Conservation (phyloP, 2,888 invertebrate genomes). For the Sinohyriopsis cumingii region DNA sequence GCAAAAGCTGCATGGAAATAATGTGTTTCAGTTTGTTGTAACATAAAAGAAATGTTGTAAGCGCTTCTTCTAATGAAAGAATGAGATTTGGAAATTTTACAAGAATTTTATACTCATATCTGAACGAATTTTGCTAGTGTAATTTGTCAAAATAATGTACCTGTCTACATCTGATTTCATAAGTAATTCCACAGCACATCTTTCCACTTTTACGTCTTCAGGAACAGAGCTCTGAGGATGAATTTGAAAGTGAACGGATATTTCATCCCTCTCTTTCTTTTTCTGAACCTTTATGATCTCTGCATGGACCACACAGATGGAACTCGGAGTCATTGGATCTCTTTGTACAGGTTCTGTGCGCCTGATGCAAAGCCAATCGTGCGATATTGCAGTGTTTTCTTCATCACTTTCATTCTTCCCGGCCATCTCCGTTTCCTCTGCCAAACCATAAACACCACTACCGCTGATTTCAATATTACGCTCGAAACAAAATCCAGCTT, state of each 20-base stretch:
- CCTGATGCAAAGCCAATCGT: slow-evolving; percentile 25
- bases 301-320: slow-evolving; percentile 22
- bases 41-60: too few relatives aligned
- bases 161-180: slow-evolving; percentile 15
- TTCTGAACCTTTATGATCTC: slow-evolving; percentile 14
- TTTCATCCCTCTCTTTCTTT: slow-evolving; percentile 1
- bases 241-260: not conserved
- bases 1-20: too few relatives aligned
- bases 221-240: slow-evolving; percentile 1
- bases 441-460: not conserved
- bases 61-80: too few relatives aligned
- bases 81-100: too few relatives aligned
- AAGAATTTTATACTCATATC: too few relatives aligned
- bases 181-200: slow-evolving; percentile 9
- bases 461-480: slow-evolving; percentile 46
- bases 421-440: slow-evolving; percentile 23
- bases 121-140: too few relatives aligned
- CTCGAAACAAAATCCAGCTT: slow-evolving; percentile 28
- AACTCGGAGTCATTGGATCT: not conserved
- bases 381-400: not conserved
- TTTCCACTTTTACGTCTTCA: not conserved
- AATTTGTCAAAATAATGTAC: not conserved
- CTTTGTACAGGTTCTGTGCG: not conserved
- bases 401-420: not conserved
- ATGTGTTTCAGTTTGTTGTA: too few relatives aligned